Base-by-base conservation (phyloP, 2,113 vertebrate species). In the Austrofundulus limnaeus region DNA sequence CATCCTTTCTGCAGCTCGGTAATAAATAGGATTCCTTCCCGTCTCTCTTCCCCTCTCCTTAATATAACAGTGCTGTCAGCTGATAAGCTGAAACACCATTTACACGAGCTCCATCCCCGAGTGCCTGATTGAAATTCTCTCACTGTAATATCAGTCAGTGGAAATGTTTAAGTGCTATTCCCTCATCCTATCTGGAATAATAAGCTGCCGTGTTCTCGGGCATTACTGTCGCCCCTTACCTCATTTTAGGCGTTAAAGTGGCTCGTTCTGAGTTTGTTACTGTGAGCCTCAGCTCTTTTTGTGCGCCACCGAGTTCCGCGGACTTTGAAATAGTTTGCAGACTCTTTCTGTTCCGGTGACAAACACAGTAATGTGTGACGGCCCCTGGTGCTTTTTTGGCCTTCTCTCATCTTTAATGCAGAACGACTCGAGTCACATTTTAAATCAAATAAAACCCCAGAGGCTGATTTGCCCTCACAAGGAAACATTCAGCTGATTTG, bases 101-200 rank as follows among this genome's bases (percentile, higher is more conserved):
- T 69, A 75, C 63, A 67, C 58, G 56, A 77, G 70, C 41, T 66
- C 76, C 62, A 75, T 73, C 64, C n/a, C 66, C 16, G 5, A 76
- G 72, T 23, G 46, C 53, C 75, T 83, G 80, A 82, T 88, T 86
- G 71, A 82, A 84, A 85, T 84, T 77, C 69, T 82, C 57, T 24
- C 66, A 14, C 75, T 77, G 58, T 75, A 61, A 66, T 61, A 82
- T 83, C 67, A 67, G 81, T 83, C 77, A 69, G 75, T 20, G 53
- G 66, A 85, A 81, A 75, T 72, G 55, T 71, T 82, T 71, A 84
- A 82, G 77, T 68, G 37, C 73, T 78, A 62, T 74, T 85, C 72
- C 83, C 72, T 80, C 65, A 55, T 75, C 75, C 71, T 64, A 74
- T 78, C 70, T 69, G 68, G 63, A 84, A 82, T 85, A 86, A 84